Percentiles rank a stretch among this genome's conserved stretches.
Conservation (phyloP, 2,888 invertebrate species). For the Drosophila planitibia region DNA sequence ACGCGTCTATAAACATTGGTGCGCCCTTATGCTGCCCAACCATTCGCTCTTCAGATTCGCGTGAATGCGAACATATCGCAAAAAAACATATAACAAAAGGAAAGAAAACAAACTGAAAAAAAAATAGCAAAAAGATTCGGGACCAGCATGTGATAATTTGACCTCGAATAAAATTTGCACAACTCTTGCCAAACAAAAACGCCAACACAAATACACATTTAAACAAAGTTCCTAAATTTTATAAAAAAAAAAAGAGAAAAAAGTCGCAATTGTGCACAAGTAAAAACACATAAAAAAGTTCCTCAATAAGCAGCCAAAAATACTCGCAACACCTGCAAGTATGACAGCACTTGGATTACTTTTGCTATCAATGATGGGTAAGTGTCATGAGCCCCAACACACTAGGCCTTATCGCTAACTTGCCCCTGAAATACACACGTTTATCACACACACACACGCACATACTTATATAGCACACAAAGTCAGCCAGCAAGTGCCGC, state of each 20-base stretch:
- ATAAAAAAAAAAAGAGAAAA: slow-evolving; percentile 6
- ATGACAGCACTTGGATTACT: slow-evolving; percentile 80
- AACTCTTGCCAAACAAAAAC: slow-evolving; percentile 63
- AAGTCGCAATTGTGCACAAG: slow-evolving; percentile 10
- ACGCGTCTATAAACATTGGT: slow-evolving; percentile 71
- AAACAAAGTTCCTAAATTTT: slow-evolving; percentile 28
- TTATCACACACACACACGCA: neutral
- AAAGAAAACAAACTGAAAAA: neutral
- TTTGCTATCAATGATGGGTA: slow-evolving; percentile 82
- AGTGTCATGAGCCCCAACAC: slow-evolving; percentile 50
- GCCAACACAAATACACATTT: slow-evolving; percentile 14
- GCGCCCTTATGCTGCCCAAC: slow-evolving; percentile 68
- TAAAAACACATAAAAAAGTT: slow-evolving; percentile 34
- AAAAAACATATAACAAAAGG: slow-evolving; percentile 9
- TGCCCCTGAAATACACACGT: slow-evolving; percentile 49
- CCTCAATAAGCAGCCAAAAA: slow-evolving; percentile 49
- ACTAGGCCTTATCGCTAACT: slow-evolving; percentile 41
- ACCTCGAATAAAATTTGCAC: slow-evolving; percentile 43
- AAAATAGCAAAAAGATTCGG: neutral
- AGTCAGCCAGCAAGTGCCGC: slow-evolving; percentile 5
- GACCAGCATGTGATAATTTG: slow-evolving; percentile 48
- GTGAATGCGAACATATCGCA: slow-evolving; percentile 43
- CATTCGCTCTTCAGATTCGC: slow-evolving; percentile 66
- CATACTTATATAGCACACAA: neutral
- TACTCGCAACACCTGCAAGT: slow-evolving; percentile 35